Percentiles rank a stretch among this genome's conserved stretches.
phyloP scores from a whole-genome alignment of 2,797 vertebrate genomes.

The Margarornis squamiger region DNA sequence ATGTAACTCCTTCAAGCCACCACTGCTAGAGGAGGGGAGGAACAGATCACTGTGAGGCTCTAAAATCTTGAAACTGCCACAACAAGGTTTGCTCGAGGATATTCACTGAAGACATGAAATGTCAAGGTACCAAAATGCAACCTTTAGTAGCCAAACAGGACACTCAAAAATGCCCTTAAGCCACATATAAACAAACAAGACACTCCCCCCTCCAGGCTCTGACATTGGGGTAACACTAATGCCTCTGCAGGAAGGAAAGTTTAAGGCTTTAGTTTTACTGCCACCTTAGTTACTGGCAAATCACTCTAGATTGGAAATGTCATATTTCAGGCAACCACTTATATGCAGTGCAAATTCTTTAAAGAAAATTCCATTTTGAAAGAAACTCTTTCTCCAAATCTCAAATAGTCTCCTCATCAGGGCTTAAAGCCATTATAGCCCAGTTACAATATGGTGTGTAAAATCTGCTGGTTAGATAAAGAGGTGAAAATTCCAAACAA shows the following conservation, averaged over 20 bases:
- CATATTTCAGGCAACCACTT: neutral
- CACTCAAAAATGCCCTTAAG: neutral
- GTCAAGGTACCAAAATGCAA: neutral
- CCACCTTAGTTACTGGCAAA: neutral
- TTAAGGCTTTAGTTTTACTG: neutral
- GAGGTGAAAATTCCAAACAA: neutral
- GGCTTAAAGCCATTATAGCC: neutral
- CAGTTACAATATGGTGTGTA: neutral
- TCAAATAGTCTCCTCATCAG: neutral
- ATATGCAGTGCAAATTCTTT: neutral
- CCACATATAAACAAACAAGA: neutral
- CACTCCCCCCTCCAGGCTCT: neutral
- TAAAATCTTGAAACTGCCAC: neutral
- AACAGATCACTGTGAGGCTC: neutral
- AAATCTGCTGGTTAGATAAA: neutral
- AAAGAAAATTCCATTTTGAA: neutral
- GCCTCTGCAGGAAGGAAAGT: neutral
- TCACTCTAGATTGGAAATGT: accelerated
- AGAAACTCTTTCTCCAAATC: neutral
- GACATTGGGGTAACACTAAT: neutral
- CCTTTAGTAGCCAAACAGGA: neutral
- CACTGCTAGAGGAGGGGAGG: neutral
- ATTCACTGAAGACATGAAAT: neutral
- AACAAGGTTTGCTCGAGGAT: neutral
- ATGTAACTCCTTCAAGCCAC: neutral